These are phyloP conservation scores for Panurus biarmicus DNA, from an alignment of 2,113 vertebrate species.

Conservation along the genomic window DNA sequence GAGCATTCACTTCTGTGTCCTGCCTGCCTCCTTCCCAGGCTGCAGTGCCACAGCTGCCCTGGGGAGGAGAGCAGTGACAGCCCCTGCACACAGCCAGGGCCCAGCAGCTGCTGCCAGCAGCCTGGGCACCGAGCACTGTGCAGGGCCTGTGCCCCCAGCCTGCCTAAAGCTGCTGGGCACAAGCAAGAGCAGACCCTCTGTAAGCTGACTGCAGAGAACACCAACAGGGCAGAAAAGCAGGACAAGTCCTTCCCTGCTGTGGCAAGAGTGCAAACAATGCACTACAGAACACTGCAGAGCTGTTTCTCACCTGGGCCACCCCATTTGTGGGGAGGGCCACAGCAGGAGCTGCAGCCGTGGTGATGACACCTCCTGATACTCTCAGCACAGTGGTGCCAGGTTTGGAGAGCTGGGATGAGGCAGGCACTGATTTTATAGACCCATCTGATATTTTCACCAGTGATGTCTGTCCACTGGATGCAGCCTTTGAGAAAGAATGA, in stretches of 20 bases:
- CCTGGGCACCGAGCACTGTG: accelerated
- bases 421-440: slow-evolving; percentile 82
- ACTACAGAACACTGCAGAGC: background rate
- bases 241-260: background rate
- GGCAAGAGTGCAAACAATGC: background rate
- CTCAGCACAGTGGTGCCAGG: slow-evolving; percentile 89
- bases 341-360: slow-evolving; percentile 76
- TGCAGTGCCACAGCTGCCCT: background rate
- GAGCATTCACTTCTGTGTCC: background rate
- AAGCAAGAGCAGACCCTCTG: background rate
- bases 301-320: slow-evolving; percentile 69
- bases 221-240: background rate
- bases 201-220: background rate
- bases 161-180: background rate
- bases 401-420: slow-evolving; percentile 85
- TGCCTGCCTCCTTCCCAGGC: background rate
- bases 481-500: slow-evolving; percentile 71
- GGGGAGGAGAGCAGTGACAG: background rate
- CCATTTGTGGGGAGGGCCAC: slow-evolving; percentile 70
- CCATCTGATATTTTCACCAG: slow-evolving; percentile 91
- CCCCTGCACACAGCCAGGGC: background rate
- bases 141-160: background rate
- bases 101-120: background rate
- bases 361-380: slow-evolving; percentile 91
- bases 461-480: slow-evolving; percentile 77